Conservation (phyloP, 2,888 invertebrate species). For the Clostera curtula region DNA sequence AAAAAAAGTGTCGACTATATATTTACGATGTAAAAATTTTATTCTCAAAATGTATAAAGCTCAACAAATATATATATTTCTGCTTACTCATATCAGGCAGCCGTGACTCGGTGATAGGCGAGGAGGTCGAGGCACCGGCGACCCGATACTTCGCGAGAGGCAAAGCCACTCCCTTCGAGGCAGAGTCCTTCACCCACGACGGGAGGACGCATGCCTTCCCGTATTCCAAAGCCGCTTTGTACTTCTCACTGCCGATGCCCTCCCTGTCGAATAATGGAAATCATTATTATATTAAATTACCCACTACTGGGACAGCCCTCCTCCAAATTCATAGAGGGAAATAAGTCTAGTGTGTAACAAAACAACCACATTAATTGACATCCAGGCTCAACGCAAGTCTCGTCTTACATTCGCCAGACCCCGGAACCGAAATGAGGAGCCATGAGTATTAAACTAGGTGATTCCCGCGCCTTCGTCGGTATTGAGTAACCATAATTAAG, state of each 20-base stretch:
- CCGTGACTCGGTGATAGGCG: slow-evolving; percentile 76
- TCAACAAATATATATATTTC: neutral
- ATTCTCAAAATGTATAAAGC: neutral
- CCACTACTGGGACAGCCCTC: too few species aligned
- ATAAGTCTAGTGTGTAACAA: too few species aligned
- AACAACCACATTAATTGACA: too few species aligned
- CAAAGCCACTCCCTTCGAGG: slow-evolving; percentile 80
- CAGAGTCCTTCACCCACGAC: slow-evolving; percentile 88
- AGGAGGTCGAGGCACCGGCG: slow-evolving; percentile 78
- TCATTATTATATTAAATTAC: too few species aligned
- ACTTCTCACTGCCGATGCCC: slow-evolving; percentile 82
- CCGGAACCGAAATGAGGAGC: too few species aligned
- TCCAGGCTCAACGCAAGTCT: too few species aligned
- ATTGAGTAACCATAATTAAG: too few species aligned
- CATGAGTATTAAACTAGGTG: too few species aligned
- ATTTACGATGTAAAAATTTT: neutral
- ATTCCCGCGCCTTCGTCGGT: too few species aligned
- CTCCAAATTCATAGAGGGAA: too few species aligned
- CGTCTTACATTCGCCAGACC: too few species aligned
- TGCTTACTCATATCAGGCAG: slow-evolving; percentile 66
- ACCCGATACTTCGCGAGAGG: slow-evolving; percentile 76
- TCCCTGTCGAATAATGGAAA: slow-evolving; percentile 51
- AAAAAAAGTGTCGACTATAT: too few species aligned
- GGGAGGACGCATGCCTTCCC: slow-evolving; percentile 80
- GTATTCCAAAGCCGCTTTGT: slow-evolving; percentile 73